A percentile compares a stretch with the other conserved stretches of the same genome.
Evolutionary conservation across 2,888 invertebrate species (phyloP).

Genomic region (Lepidonotus clava): DNA sequence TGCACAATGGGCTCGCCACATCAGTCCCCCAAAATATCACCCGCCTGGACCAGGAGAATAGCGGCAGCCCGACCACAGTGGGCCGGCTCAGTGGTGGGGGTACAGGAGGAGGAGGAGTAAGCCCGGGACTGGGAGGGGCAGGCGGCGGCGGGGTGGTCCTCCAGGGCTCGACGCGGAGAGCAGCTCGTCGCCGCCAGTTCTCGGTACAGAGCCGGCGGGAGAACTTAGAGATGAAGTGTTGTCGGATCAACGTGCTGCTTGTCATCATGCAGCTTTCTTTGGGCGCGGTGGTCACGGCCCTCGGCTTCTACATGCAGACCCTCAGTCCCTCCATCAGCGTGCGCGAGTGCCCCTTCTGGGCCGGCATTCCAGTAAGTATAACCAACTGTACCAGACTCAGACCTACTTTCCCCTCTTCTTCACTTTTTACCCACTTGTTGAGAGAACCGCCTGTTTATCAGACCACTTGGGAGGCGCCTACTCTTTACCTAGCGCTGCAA

Average conservation of each 20-base stretch:
- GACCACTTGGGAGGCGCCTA: too few relatives aligned
- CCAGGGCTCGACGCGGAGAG: not conserved
- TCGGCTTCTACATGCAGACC: constrained; percentile 69
- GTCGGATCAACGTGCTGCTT: constrained; percentile 68
- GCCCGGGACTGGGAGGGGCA: not conserved
- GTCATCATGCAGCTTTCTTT: constrained; percentile 68
- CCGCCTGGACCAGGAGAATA: constrained; percentile 39
- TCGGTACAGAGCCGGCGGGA: constrained; percentile 51
- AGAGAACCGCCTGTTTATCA: too few relatives aligned
- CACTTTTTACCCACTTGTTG: too few relatives aligned
- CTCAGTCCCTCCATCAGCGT: constrained; percentile 66
- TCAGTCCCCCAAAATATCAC: constrained; percentile 58
- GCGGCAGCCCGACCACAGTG: not conserved
- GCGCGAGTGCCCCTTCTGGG: constrained; percentile 70
- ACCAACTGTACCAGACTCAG: too few relatives aligned
- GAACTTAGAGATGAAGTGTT: constrained; percentile 64
- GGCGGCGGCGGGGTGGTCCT: not conserved
- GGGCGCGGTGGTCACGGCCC: constrained; percentile 67
- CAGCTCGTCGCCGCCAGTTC: not conserved
- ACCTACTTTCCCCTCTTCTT: too few relatives aligned
- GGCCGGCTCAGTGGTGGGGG: not conserved
- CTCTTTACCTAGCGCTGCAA: too few relatives aligned
- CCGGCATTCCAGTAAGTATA: constrained; percentile 72
- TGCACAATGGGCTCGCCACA: constrained; percentile 59
- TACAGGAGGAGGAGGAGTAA: not conserved